These are phyloP conservation scores for Athrips mouffetella DNA, from an alignment of 2,888 invertebrate species.

Conservation along the genomic window DNA sequence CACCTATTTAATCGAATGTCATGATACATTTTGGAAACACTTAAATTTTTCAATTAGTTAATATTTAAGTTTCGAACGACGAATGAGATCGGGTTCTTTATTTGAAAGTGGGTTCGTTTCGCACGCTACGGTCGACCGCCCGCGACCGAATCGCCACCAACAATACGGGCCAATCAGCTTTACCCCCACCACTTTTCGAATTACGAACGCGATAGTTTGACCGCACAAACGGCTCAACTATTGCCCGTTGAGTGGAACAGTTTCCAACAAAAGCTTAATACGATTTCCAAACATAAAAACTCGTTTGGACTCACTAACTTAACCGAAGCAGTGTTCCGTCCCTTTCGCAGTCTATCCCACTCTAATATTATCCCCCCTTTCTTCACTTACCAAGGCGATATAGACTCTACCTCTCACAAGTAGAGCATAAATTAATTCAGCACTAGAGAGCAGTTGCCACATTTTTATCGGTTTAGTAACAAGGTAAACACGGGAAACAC, in stretches of 20 bases:
- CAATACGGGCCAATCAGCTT: slow-evolving; percentile 71
- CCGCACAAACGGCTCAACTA: slow-evolving; percentile 75
- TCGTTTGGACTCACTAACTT: slow-evolving; percentile 76
- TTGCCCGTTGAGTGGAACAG: slow-evolving; percentile 75
- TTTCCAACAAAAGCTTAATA: slow-evolving; percentile 79
- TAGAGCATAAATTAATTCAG: slow-evolving; percentile 32
- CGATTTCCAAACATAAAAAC: slow-evolving; percentile 79
- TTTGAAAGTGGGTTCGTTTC: slow-evolving; percentile 47
- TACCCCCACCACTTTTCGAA: slow-evolving; percentile 63
- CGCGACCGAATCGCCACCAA: slow-evolving; percentile 61
- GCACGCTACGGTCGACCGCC: slow-evolving; percentile 62
- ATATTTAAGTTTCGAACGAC: slow-evolving; percentile 23
- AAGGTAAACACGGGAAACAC: slow-evolving; percentile 57
- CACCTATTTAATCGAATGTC: neutral
- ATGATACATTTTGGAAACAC: slow-evolving; percentile 26
- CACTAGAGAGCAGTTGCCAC: slow-evolving; percentile 38
- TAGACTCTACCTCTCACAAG: slow-evolving; percentile 19
- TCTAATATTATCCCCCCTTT: slow-evolving; percentile 64
- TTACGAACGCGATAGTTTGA: slow-evolving; percentile 71
- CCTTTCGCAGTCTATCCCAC: slow-evolving; percentile 60
- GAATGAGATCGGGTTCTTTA: slow-evolving; percentile 35
- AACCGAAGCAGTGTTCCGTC: slow-evolving; percentile 67
- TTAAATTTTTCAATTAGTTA: slow-evolving; percentile 19
- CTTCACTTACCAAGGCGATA: slow-evolving; percentile 29
- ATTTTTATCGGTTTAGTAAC: slow-evolving; percentile 51